phyloP scores from a whole-genome alignment of 2,888 invertebrate species.

The Nomada fucata region DNA sequence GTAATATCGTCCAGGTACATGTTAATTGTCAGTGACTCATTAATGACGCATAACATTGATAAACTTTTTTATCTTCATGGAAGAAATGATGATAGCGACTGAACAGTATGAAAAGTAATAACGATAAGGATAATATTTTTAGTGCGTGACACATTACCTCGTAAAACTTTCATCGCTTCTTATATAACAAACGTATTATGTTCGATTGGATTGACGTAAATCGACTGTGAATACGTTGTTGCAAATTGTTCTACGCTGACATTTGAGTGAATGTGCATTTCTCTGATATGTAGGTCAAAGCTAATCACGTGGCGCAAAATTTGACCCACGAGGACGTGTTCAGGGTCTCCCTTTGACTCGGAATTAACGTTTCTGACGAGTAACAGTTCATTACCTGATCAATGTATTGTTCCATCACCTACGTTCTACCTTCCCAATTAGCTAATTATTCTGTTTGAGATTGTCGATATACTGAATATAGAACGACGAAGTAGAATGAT shows the following conservation, averaged over 20 bases:
- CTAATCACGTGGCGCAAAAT: slow-evolving; percentile 31
- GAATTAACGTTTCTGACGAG: slow-evolving; percentile 52
- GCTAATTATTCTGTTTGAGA: slow-evolving; percentile 27
- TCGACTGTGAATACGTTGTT: neutral
- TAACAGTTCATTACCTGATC: slow-evolving; percentile 58
- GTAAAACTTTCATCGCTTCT: slow-evolving; percentile 4
- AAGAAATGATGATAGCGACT: neutral
- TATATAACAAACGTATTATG: neutral
- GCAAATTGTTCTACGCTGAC: neutral
- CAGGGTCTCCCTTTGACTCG: slow-evolving; percentile 22
- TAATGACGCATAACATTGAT: neutral
- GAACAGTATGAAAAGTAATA: neutral
- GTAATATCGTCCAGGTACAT: neutral
- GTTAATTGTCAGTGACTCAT: neutral
- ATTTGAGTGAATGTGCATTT: neutral
- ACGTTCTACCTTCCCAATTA: slow-evolving; percentile 43
- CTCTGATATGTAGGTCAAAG: slow-evolving; percentile 28
- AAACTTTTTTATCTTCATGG: neutral
- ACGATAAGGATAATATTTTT: neutral
- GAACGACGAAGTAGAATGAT: slow-evolving; percentile 3
- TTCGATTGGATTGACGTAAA: neutral
- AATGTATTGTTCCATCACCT: slow-evolving; percentile 48
- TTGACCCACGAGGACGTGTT: slow-evolving; percentile 15
- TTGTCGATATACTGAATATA: neutral
- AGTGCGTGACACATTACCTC: neutral